A percentile compares a stretch with the other conserved stretches of the same genome.
These are phyloP conservation scores for Hafferia zeledoni DNA, from an alignment of 2,797 vertebrate genomes.

Conservation along the genomic window DNA sequence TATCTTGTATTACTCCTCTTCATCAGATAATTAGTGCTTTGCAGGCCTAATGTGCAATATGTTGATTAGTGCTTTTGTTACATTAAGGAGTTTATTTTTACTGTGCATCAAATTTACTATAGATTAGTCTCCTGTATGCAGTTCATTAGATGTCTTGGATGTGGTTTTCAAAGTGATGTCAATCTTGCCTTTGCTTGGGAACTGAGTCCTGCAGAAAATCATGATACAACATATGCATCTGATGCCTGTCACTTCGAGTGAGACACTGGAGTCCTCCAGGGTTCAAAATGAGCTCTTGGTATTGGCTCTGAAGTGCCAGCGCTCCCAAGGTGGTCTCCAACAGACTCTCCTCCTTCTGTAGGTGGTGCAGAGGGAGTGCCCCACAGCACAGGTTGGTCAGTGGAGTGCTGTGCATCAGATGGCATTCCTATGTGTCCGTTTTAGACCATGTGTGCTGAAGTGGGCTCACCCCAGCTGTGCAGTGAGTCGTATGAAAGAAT, in stretches of 20 bases:
- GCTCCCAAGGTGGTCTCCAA: background rate
- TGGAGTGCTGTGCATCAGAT: fast-evolving
- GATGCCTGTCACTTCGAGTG: background rate
- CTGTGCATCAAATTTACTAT: background rate
- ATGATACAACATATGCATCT: background rate
- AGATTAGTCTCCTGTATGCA: background rate
- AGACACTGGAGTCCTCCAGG: background rate
- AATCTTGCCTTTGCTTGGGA: background rate
- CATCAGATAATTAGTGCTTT: background rate
- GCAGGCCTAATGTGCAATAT: background rate
- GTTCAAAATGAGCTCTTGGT: background rate
- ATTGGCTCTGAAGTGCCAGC: background rate
- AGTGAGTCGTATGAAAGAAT: background rate
- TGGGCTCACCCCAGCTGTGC: background rate
- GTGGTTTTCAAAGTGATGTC: constrained; percentile 18
- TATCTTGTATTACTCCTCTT: background rate
- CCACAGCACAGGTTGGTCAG: fast-evolving
- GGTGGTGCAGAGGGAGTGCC: background rate
- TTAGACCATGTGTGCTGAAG: background rate
- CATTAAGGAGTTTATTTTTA: constrained; percentile 40
- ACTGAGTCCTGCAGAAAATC: background rate
- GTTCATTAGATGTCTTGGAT: background rate
- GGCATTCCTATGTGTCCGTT: fast-evolving
- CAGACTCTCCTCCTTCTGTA: background rate
- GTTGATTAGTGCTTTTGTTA: constrained; percentile 50